Evolutionary conservation across 2,888 invertebrate genomes (phyloP), one percentile per base, ranked within the genome.

Genomic region (Lepidocyrtinus sp.): DNA sequence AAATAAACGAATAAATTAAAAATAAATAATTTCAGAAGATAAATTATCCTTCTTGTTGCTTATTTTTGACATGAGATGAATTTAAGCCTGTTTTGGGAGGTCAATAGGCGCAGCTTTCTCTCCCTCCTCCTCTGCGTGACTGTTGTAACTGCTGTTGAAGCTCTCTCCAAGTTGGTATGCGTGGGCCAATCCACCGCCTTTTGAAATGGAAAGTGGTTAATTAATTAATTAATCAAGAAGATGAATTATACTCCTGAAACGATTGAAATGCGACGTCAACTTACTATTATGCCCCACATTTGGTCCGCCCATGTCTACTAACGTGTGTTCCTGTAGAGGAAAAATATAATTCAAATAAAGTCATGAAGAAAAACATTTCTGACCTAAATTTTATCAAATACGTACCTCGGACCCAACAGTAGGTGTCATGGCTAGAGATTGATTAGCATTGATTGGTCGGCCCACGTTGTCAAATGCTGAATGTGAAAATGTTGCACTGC

Each of bases 71-170:
- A n/a, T n/a, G n/a, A n/a, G n/a, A n/a, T n/a, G n/a, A n/a, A n/a
- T n/a, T n/a, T n/a, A n/a, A n/a, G n/a, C n/a, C n/a, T n/a, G n/a
- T n/a, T n/a, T n/a, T n/a, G n/a, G n/a, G n/a, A n/a, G n/a, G n/a
- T n/a, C 45, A 45, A 12, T 45, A 5, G 5, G 5, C 45, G 45
- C 12, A 5, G 7, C 45, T 45, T 45, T 27, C n/a, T 59, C 74
- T 17, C 65, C 76, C 0, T 70, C 70, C 1, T 64, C 70, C 3
- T n/a, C 9, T 17, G 63, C 65, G 46, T 78, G 78, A 62, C 73
- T 78, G 68, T 72, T 78, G 63, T 61, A 78, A 3, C 36, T 61
- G 26, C 12, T 2, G 36, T 26, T 78, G 1, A 1, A 19, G 0
- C 3, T n/a, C 1, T 3, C 21, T 21, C 73, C 68, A n/a, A 68